Evolutionary conservation across 1,140 invertebrate species (phyloP).

Genomic region (Asobara japonica): DNA sequence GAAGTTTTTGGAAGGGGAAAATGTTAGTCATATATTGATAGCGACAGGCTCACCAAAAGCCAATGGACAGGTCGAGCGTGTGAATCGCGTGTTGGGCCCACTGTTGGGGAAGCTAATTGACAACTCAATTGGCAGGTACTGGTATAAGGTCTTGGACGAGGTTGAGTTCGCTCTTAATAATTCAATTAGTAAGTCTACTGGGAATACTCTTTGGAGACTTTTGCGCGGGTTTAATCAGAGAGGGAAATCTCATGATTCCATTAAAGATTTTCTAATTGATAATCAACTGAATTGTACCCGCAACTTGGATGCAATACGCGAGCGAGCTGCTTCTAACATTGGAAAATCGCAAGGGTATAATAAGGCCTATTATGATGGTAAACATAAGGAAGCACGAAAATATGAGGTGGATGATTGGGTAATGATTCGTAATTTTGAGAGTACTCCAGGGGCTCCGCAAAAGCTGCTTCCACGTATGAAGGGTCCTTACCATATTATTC

Average conservation of each 20-base stretch:
- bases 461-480: slow-evolving; percentile 40
- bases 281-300: background rate
- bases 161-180: slow-evolving; percentile 44
- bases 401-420: slow-evolving; percentile 36
- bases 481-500: slow-evolving; percentile 38
- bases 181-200: slow-evolving; percentile 30
- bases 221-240: slow-evolving; percentile 40
- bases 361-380: slow-evolving; percentile 26
- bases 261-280: background rate
- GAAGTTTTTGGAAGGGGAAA: slow-evolving; percentile 16
- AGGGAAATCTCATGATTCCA: slow-evolving; percentile 25
- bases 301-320: slow-evolving; percentile 14
- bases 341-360: background rate
- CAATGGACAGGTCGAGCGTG: slow-evolving; percentile 29
- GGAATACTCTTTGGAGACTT: slow-evolving; percentile 33
- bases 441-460: slow-evolving; percentile 32
- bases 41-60: slow-evolving; percentile 40
- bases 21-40: slow-evolving; percentile 29
- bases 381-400: background rate
- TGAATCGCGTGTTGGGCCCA: slow-evolving; percentile 34
- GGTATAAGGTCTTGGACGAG: slow-evolving; percentile 35
- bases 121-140: slow-evolving; percentile 32
- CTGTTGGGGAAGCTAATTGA: slow-evolving; percentile 35
- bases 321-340: slow-evolving; percentile 26
- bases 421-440: slow-evolving; percentile 35